Evolutionary conservation across 2,888 invertebrate species (phyloP), one percentile per base, ranked within the genome.

Genomic region (Endotricha flammealis): DNA sequence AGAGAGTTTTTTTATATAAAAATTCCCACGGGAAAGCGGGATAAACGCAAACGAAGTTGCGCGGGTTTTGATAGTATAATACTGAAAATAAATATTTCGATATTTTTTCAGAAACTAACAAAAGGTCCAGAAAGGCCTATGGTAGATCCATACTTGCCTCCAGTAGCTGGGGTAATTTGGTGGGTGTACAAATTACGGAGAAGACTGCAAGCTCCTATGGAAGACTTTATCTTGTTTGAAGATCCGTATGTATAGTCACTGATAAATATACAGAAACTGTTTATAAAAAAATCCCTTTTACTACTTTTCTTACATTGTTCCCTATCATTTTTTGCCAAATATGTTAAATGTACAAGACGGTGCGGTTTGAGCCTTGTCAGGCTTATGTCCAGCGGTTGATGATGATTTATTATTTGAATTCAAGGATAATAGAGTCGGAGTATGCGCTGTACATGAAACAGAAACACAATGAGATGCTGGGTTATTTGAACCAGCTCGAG

Each of bases 161-260:
- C 92, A 8, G 90, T 94, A 0, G 90, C 93, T 14, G 95, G 95
- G 0, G 85, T 90, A 29, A 66, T 96, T 10, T 90, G 91, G 57
- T 94, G 93, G 90, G 70, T 95, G 0, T 71, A 88, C 50, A 94
- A 95, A 65, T 63, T 94, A 23, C 85, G 87, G 11, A 68, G 80
- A 35, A 80, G 93, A 32, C 87, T 92, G 2, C 71, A 80, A 16
- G 65, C 68, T 34, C 91, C 92, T 0, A 83, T 90, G 57, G 88
- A 90, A 27, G 90, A 90, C 24, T 88, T 91, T 38, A 87, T 89
- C 38, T 38, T 88, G 16, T 85, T 93, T 43, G 92, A 93, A 48
- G 90, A 92, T 66, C 89, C 91, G 81, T 90, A 70, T 72, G 88
- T 75, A 39, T 14, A 14, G 10, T 28, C 12, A 12, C 32, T 8